A percentile compares a stretch with the other conserved stretches of the same genome.
These are phyloP conservation scores for Poliocrania exsul DNA, from an alignment of 2,797 vertebrate species.

Conservation along the genomic window DNA sequence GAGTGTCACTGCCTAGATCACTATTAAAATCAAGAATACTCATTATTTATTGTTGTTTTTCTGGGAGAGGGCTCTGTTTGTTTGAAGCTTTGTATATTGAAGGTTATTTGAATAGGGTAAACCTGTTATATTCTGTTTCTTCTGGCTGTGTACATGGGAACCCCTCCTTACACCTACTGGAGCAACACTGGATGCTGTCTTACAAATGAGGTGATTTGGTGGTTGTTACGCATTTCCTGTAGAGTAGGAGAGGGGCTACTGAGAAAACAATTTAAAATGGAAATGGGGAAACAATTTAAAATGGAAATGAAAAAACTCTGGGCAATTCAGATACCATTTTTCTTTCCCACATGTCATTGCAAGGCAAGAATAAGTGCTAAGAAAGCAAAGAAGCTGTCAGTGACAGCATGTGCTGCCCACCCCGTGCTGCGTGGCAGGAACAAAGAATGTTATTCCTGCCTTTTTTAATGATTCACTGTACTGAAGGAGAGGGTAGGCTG, in stretches of 20 bases:
- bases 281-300: not conserved
- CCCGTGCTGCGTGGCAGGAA: not conserved
- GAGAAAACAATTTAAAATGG: not conserved
- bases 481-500: constrained; percentile 12
- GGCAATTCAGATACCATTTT: not conserved
- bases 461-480: constrained; percentile 18
- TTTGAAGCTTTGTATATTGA: not conserved
- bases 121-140: not conserved
- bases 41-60: not conserved
- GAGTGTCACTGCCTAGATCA: not conserved
- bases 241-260: not conserved
- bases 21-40: not conserved
- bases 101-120: not conserved
- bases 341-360: not conserved
- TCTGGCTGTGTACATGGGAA: not conserved
- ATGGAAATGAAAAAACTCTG: not conserved
- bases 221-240: not conserved
- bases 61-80: not conserved
- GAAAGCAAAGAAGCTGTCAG: constrained; percentile 25
- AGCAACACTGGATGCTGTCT: not conserved
- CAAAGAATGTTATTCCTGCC: constrained; percentile 7
- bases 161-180: not conserved
- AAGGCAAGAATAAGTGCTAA: not conserved
- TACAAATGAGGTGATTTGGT: not conserved
- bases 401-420: constrained; percentile 28